phyloP scores from a whole-genome alignment of 2,797 vertebrate genomes.

The Crypturellus tataupa region DNA sequence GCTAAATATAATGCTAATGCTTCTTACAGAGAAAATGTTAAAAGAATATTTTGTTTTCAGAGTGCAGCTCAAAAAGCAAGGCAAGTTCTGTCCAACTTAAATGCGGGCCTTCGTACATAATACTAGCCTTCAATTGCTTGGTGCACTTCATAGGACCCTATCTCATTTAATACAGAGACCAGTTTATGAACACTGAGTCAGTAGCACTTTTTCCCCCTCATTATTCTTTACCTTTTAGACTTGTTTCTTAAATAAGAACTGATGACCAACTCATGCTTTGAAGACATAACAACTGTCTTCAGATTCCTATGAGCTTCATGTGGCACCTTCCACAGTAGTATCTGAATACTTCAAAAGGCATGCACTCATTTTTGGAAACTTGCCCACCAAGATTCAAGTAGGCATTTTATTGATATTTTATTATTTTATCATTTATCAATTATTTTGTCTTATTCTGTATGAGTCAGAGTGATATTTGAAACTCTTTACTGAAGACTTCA shows the following conservation, averaged over 20 bases:
- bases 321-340: neutral
- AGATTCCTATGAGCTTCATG: neutral
- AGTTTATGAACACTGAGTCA: neutral
- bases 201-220: neutral
- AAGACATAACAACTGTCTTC: neutral
- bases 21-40: neutral
- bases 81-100: neutral
- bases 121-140: conserved; percentile 37
- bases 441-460: neutral
- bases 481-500: neutral
- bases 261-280: neutral
- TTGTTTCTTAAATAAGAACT: neutral
- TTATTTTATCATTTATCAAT: too few species aligned
- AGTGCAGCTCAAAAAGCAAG: neutral
- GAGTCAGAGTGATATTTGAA: neutral
- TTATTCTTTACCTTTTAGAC: neutral
- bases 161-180: neutral
- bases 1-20: neutral
- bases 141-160: conserved; percentile 46
- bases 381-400: neutral
- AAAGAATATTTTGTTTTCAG: conserved; percentile 5
- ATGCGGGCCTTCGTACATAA: neutral
- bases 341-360: neutral
- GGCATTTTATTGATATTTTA: neutral
- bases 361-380: neutral